Conservation (phyloP, 2,113 vertebrate species). For the Hippocampus mohnikei region DNA sequence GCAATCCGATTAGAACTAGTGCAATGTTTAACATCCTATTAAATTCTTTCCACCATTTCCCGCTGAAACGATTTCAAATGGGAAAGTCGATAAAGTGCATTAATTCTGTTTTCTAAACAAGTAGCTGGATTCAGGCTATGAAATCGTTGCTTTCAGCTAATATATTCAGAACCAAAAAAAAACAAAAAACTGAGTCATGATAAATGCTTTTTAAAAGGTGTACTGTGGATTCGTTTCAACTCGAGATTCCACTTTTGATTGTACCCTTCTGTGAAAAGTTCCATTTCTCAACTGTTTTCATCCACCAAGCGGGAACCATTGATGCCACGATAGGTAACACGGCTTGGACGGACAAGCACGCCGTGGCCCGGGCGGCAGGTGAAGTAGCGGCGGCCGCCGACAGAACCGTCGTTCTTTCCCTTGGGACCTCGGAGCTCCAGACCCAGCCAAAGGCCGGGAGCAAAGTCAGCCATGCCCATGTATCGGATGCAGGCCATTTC, state of each 20-base stretch:
- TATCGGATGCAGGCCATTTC: conserved; percentile 91
- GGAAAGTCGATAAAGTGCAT: conserved; percentile 58
- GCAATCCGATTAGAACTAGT: conserved; percentile 52
- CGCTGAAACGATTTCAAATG: conserved; percentile 15
- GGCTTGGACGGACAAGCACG: conserved; percentile 86
- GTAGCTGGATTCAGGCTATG: background rate
- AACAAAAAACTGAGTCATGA: conserved; percentile 1
- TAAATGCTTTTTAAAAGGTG: background rate
- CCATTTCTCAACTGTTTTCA: conserved; percentile 69
- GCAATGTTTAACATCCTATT: conserved; percentile 34
- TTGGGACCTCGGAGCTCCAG: conserved; percentile 86
- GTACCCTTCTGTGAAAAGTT: background rate
- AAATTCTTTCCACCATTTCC: conserved; percentile 7
- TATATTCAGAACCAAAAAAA: background rate
- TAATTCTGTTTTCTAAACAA: conserved; percentile 1
- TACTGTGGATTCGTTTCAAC: background rate
- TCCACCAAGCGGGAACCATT: conserved; percentile 84
- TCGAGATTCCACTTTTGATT: background rate
- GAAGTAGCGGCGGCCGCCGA: conserved; percentile 87
- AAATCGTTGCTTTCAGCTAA: background rate
- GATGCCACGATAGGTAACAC: conserved; percentile 90
- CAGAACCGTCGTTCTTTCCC: conserved; percentile 88
- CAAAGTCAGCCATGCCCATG: conserved; percentile 86
- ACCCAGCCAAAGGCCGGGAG: conserved; percentile 87
- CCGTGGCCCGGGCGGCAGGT: conserved; percentile 82